Evolutionary conservation across 1,140 invertebrate genomes (phyloP).

Genomic region (Drosophila quadrilineata): DNA sequence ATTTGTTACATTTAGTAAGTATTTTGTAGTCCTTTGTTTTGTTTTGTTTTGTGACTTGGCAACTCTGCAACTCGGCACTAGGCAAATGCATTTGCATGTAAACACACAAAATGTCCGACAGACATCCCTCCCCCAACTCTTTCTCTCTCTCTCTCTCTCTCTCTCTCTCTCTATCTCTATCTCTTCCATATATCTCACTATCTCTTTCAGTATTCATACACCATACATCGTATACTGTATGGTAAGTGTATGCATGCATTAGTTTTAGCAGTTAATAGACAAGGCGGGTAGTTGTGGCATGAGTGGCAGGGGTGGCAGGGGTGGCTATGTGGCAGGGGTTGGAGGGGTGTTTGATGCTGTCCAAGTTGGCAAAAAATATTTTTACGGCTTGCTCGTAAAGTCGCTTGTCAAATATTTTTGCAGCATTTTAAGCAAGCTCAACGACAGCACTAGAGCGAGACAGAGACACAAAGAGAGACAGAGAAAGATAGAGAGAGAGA

Average conservation of each 20-base stretch:
- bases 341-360: too few relatives aligned
- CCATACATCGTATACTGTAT: constrained; percentile 24
- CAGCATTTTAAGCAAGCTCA: too few relatives aligned
- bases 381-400: constrained; percentile 70
- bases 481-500: too few relatives aligned
- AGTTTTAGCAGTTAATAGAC: constrained; percentile 57
- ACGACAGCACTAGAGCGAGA: too few relatives aligned
- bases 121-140: background rate
- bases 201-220: background rate
- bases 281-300: too few relatives aligned
- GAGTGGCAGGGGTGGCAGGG: background rate
- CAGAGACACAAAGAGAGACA: too few relatives aligned
- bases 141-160: background rate
- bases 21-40: constrained; percentile 34
- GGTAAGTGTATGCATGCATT: constrained; percentile 52
- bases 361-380: too few relatives aligned
- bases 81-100: constrained; percentile 37
- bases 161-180: background rate
- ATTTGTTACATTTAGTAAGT: constrained; percentile 49
- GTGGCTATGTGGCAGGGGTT: constrained; percentile 10
- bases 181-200: background rate
- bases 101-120: constrained; percentile 15
- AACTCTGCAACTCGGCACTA: too few relatives aligned
- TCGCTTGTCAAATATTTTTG: constrained; percentile 74
- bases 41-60: too few relatives aligned